These are phyloP conservation scores for Schlechtendalia chinensis DNA, from an alignment of 1,140 invertebrate genomes.

Conservation along the genomic window DNA sequence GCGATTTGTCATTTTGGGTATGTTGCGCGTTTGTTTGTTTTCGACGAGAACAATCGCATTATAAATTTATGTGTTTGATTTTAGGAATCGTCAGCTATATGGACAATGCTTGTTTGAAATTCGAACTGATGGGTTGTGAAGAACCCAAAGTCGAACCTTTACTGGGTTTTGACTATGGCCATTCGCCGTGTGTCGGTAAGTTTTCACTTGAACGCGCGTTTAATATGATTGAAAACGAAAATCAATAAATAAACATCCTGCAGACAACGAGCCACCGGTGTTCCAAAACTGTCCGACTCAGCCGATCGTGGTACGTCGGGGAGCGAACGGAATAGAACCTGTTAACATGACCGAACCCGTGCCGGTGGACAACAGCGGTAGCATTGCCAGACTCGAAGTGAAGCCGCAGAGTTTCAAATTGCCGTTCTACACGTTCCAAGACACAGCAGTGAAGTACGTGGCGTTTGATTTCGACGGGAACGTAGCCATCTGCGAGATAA, in stretches of 20 bases:
- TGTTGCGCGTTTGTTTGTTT: constrained; percentile 26
- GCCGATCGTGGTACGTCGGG: constrained; percentile 84
- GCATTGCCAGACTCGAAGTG: constrained; percentile 86
- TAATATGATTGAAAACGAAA: background rate
- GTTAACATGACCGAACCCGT: constrained; percentile 91
- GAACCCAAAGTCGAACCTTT: constrained; percentile 75
- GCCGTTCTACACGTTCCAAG: constrained; percentile 83
- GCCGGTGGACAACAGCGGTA: constrained; percentile 90
- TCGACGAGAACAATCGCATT: background rate
- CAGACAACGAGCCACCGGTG: constrained; percentile 90
- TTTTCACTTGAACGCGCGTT: constrained; percentile 49
- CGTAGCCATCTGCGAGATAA: constrained; percentile 93
- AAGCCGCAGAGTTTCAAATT: constrained; percentile 88
- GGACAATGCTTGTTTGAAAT: constrained; percentile 93
- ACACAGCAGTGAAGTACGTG: constrained; percentile 90
- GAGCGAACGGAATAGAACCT: constrained; percentile 78
- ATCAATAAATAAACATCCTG: constrained; percentile 53
- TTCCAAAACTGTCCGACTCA: constrained; percentile 94
- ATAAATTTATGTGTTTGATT: constrained; percentile 47
- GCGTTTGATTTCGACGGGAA: constrained; percentile 97
- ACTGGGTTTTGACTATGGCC: constrained; percentile 89
- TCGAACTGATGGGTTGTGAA: constrained; percentile 94
- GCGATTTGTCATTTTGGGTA: constrained; percentile 83
- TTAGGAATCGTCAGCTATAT: constrained; percentile 89
- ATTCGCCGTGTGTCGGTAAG: constrained; percentile 85